These are phyloP conservation scores for Butorides virescens DNA, from an alignment of 2,113 vertebrate genomes.

Conservation along the genomic window DNA sequence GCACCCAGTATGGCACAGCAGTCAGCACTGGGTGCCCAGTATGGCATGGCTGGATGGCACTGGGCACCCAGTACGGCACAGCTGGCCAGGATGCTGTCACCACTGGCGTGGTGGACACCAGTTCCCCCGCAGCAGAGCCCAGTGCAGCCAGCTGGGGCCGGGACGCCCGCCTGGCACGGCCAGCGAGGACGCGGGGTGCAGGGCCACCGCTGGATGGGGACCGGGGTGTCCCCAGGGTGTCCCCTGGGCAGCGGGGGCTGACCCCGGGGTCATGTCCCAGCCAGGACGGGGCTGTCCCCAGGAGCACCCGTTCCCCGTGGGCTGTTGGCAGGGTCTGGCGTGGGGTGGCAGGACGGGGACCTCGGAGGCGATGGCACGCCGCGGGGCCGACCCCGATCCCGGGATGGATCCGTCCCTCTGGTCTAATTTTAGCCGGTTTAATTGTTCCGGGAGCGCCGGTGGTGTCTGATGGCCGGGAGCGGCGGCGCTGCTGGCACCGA, in stretches of 20 bases:
- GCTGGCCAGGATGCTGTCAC: not conserved
- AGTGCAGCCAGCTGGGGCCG: not conserved
- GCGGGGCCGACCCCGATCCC: fast-evolving
- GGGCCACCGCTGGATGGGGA: not conserved
- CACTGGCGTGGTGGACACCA: not conserved
- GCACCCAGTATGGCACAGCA: not conserved
- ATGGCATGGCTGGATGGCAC: not conserved
- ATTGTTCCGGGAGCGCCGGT: not conserved
- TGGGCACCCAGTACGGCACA: not conserved
- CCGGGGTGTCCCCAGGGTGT: not conserved
- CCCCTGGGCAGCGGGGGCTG: too few relatives aligned
- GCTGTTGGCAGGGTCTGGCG: not conserved
- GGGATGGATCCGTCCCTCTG: not conserved
- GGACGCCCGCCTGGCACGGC: fast-evolving
- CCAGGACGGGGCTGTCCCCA: not conserved
- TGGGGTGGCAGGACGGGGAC: not conserved
- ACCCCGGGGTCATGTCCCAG: not conserved
- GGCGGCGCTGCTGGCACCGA: fast-evolving
- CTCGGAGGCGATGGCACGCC: fast-evolving
- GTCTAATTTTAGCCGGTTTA: not conserved
- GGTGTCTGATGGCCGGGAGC: fast-evolving
- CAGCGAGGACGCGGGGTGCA: not conserved
- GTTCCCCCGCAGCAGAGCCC: not conserved
- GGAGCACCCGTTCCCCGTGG: not conserved
- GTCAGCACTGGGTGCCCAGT: not conserved